Conservation (phyloP, 2,888 invertebrate species). For the Melieria omissa region DNA sequence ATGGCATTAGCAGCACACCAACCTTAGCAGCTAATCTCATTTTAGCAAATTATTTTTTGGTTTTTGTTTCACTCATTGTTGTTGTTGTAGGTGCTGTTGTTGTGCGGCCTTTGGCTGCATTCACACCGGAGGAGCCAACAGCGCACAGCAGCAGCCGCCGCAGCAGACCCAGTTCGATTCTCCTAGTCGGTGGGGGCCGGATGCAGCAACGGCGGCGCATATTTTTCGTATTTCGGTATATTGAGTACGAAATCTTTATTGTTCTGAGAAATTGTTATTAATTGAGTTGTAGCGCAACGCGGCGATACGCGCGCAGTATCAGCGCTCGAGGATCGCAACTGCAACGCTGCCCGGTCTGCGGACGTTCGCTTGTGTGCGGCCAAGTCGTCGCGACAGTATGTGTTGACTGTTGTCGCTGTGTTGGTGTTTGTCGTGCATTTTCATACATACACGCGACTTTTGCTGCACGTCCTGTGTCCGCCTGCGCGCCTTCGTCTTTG, state of each 20-base stretch:
- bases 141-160: too few species aligned
- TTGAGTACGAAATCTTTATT: conserved; percentile 52
- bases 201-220: not conserved
- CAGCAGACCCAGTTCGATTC: too few species aligned
- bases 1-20: not conserved
- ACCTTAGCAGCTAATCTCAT: not conserved
- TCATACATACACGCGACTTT: not conserved
- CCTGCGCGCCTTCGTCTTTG: not conserved
- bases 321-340: conserved; percentile 40
- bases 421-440: conserved; percentile 14
- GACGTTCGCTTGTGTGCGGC: not conserved
- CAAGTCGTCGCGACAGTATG: too few species aligned
- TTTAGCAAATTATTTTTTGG: conserved; percentile 2
- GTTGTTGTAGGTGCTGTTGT: too few species aligned
- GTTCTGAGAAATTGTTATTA: conserved; percentile 66
- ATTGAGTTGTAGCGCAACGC: conserved; percentile 59
- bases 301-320: conserved; percentile 46
- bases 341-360: not conserved
- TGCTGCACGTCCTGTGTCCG: too few species aligned
- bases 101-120: too few species aligned
- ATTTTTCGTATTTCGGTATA: conserved; percentile 4
- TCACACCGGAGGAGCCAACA: too few species aligned
- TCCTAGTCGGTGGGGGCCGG: not conserved
- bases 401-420: not conserved
- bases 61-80: not conserved